These are phyloP conservation scores for Aphyosemion australe DNA, from an alignment of 2,113 vertebrate species.

Conservation along the genomic window DNA sequence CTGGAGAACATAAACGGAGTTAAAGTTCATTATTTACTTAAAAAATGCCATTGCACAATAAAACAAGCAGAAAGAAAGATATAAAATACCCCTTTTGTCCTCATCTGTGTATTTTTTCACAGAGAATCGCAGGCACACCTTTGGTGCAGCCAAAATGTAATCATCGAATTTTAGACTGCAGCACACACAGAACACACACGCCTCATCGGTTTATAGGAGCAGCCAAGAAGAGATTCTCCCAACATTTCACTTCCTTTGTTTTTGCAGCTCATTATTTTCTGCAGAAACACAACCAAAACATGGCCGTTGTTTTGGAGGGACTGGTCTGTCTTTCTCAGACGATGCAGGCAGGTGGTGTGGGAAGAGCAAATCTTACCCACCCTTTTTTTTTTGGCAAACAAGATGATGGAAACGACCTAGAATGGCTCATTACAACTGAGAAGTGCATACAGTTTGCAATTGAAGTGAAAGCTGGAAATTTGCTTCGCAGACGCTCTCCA, in stretches of 20 bases:
- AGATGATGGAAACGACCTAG: constrained; percentile 32
- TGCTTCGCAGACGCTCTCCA: background rate
- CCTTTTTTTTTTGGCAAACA: constrained; percentile 41
- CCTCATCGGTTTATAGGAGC: constrained; percentile 9
- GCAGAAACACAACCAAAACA: constrained; percentile 31
- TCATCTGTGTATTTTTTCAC: background rate
- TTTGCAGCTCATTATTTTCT: constrained; percentile 46
- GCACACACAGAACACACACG: background rate
- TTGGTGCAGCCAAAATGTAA: constrained; percentile 21
- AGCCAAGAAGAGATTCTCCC: constrained; percentile 20
- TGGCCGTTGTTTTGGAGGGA: constrained; percentile 15
- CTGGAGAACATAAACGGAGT: no score
- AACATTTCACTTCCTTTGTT: constrained; percentile 26
- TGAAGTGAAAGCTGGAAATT: background rate
- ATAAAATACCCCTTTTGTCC: constrained; percentile 4
- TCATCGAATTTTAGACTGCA: constrained; percentile 23
- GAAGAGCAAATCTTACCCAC: constrained; percentile 25
- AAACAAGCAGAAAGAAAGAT: background rate
- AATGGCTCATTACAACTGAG: constrained; percentile 16
- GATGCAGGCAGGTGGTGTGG: constrained; percentile 43
- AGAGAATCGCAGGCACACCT: constrained; percentile 19
- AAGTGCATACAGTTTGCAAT: constrained; percentile 12
- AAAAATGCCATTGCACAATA: background rate
- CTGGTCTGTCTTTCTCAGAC: constrained; percentile 39
- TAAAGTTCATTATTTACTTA: no score